Percentiles rank a stretch among this genome's conserved stretches.
Conservation (phyloP, 1,140 invertebrate species). For the Halesus radiatus region DNA sequence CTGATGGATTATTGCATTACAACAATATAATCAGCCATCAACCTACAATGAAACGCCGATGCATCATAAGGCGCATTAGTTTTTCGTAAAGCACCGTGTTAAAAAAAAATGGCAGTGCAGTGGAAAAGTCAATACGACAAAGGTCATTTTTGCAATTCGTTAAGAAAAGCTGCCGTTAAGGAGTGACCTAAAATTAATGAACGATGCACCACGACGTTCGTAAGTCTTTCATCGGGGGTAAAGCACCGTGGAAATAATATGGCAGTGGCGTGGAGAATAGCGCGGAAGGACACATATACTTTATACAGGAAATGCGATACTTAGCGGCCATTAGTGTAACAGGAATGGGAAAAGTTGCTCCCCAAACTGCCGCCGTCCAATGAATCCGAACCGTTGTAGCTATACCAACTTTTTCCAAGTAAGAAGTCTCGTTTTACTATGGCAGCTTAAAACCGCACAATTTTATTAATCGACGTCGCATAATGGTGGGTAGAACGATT, state of each 20-base stretch:
- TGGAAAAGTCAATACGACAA: no score
- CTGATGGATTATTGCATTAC: no score
- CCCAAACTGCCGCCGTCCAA: constrained; percentile 39
- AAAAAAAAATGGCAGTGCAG: no score
- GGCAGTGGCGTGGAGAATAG: neutral
- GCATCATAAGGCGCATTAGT: no score
- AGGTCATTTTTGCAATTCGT: no score
- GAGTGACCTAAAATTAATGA: no score
- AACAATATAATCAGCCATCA: no score
- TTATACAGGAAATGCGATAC: constrained; percentile 50
- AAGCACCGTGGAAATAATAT: constrained; percentile 30
- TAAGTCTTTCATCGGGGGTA: no score
- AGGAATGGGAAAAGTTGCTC: constrained; percentile 54
- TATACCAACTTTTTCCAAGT: constrained; percentile 14
- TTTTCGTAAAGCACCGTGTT: no score
- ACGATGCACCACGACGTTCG: no score
- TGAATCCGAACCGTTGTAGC: constrained; percentile 6
- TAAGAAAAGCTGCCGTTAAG: no score
- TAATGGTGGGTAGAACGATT: neutral
- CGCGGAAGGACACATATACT: constrained; percentile 31
- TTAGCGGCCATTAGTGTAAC: constrained; percentile 54
- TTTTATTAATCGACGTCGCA: constrained; percentile 3
- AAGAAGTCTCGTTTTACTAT: constrained; percentile 3
- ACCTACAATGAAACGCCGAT: no score
- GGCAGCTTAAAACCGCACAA: neutral